phyloP scores from a whole-genome alignment of 2,888 invertebrate species.

The Zaprionus bogoriensis region DNA sequence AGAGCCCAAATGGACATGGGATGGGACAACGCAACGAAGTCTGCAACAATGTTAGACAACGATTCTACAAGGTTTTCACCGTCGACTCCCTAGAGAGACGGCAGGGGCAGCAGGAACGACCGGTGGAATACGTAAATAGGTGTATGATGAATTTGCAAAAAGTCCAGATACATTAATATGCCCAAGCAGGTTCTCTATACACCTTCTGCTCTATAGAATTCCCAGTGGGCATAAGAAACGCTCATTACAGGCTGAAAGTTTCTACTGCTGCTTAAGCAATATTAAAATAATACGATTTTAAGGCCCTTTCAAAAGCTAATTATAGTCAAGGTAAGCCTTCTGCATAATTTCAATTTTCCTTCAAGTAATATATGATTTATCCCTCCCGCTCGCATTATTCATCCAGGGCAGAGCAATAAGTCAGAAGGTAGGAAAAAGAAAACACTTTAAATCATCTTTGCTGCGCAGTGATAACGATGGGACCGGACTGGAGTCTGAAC shows the following conservation, averaged over 20 bases:
- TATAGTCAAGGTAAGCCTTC: neutral
- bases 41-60: slow-evolving; percentile 16
- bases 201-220: too few species aligned
- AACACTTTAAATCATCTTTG: slow-evolving; percentile 41
- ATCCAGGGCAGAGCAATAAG: slow-evolving; percentile 11
- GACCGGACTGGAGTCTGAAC: neutral
- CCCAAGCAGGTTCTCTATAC: slow-evolving; percentile 24
- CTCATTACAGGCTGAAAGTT: neutral
- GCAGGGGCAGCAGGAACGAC: slow-evolving; percentile 1
- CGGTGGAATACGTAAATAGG: slow-evolving; percentile 23
- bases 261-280: neutral
- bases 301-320: neutral
- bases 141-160: slow-evolving; percentile 51
- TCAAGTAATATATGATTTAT: slow-evolving; percentile 36
- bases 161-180: slow-evolving; percentile 34
- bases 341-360: neutral
- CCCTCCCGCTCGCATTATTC: slow-evolving; percentile 42
- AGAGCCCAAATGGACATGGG: neutral
- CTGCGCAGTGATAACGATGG: slow-evolving; percentile 49
- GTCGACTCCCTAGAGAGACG: slow-evolving; percentile 29
- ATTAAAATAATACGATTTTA: neutral
- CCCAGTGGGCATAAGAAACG: neutral
- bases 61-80: neutral
- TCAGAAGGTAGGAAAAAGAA: slow-evolving; percentile 6
- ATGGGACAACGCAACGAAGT: slow-evolving; percentile 10